Percentiles rank a stretch among this genome's conserved stretches.
These are phyloP conservation scores for Terebella lapidaria DNA, from an alignment of 2,888 invertebrate species.

Conservation along the genomic window DNA sequence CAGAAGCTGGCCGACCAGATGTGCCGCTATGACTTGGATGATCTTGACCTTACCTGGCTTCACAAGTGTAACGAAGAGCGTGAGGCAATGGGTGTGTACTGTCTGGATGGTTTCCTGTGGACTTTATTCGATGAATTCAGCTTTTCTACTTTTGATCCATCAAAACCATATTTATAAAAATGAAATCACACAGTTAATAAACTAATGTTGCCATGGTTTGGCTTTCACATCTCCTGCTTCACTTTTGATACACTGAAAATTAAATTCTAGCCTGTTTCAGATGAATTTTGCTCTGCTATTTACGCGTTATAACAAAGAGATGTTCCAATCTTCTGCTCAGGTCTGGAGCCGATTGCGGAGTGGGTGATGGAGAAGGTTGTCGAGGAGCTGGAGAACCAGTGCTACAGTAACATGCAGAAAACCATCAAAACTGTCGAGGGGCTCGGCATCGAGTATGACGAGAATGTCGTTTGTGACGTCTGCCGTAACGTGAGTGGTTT, in stretches of 20 bases:
- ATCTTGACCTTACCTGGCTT: constrained; percentile 86
- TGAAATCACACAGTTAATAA: neutral
- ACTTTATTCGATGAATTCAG: no score
- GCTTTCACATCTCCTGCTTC: no score
- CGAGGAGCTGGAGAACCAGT: constrained; percentile 79
- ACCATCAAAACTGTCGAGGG: constrained; percentile 52
- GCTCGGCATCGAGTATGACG: constrained; percentile 92
- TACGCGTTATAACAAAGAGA: no score
- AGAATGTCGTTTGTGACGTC: constrained; percentile 97
- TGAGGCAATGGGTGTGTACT: constrained; percentile 58
- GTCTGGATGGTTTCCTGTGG: neutral
- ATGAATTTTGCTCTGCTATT: no score
- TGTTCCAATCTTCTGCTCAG: no score
- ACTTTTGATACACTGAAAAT: no score
- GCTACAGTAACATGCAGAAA: constrained; percentile 49
- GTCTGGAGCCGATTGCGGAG: constrained; percentile 63
- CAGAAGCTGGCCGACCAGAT: constrained; percentile 85
- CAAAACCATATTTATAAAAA: no score
- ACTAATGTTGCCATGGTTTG: no score
- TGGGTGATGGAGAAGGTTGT: constrained; percentile 85
- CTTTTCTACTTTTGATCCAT: no score
- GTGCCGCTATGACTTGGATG: constrained; percentile 92
- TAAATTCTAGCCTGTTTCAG: no score
- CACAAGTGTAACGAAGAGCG: constrained; percentile 82
- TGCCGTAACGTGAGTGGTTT: constrained; percentile 73